These are phyloP conservation scores for Acleris laterana DNA, from an alignment of 2,888 invertebrate genomes.

Conservation along the genomic window DNA sequence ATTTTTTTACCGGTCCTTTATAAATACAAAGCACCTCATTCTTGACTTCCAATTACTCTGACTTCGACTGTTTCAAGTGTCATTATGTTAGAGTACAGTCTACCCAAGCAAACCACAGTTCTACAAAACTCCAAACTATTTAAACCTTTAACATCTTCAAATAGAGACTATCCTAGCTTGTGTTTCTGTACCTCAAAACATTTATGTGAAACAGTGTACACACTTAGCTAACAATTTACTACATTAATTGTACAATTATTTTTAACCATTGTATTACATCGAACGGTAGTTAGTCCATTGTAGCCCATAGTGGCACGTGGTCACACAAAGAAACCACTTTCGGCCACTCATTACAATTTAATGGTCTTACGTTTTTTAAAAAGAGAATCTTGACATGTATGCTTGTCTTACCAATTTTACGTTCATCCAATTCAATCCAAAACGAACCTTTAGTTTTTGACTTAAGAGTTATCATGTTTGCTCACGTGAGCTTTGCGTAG, in stretches of 20 bases:
- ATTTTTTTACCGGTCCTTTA: slow-evolving; percentile 38
- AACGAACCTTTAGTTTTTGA: slow-evolving; percentile 41
- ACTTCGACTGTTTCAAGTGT: slow-evolving; percentile 68
- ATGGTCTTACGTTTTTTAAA: slow-evolving; percentile 71
- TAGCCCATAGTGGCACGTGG: slow-evolving; percentile 76
- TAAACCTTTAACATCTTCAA: slow-evolving; percentile 2
- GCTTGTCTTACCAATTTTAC: slow-evolving; percentile 51
- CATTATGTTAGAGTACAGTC: slow-evolving; percentile 53
- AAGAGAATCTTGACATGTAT: slow-evolving; percentile 71
- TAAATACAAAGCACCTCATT: slow-evolving; percentile 48
- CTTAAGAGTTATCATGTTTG: slow-evolving; percentile 39
- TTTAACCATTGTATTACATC: slow-evolving; percentile 72
- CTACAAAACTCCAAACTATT: slow-evolving; percentile 9
- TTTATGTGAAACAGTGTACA: slow-evolving; percentile 43
- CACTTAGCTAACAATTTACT: slow-evolving; percentile 53
- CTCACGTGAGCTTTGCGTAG: slow-evolving; percentile 43
- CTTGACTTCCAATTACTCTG: slow-evolving; percentile 71
- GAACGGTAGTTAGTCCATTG: slow-evolving; percentile 80
- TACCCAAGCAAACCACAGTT: slow-evolving; percentile 14
- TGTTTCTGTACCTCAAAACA: slow-evolving; percentile 20
- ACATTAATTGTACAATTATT: slow-evolving; percentile 83
- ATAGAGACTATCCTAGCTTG: slow-evolving; percentile 8
- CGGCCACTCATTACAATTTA: slow-evolving; percentile 81
- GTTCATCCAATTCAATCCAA: slow-evolving; percentile 32
- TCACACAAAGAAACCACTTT: slow-evolving; percentile 74